These are phyloP conservation scores for Sceliomorpha sp. DNA, from an alignment of 2,888 invertebrate species.

Conservation along the genomic window DNA sequence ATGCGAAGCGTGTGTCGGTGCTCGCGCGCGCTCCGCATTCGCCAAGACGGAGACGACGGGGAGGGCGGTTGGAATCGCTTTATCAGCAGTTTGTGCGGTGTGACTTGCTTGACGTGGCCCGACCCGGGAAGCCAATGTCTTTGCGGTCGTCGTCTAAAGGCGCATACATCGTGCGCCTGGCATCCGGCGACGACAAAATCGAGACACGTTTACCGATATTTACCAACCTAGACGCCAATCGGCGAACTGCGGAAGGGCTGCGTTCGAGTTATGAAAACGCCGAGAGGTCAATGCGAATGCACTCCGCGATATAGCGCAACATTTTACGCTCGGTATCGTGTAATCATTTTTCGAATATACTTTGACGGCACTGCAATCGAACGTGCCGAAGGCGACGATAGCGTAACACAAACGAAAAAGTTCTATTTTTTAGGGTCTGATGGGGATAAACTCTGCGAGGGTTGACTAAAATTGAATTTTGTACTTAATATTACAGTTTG, in stretches of 20 bases:
- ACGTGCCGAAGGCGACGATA: no score
- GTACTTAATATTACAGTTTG: no score
- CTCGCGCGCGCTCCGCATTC: slow-evolving; percentile 15
- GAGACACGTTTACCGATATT: slow-evolving; percentile 22
- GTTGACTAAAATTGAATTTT: no score
- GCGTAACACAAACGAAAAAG: no score
- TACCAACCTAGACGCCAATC: no score
- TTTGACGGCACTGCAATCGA: no score
- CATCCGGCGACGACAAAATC: slow-evolving; percentile 20
- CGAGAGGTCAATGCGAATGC: neutral
- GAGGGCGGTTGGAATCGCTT: slow-evolving; percentile 49
- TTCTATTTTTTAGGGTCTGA: no score
- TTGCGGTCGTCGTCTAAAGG: slow-evolving; percentile 19
- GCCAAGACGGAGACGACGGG: slow-evolving; percentile 23
- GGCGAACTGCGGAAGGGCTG: no score
- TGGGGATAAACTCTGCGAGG: no score
- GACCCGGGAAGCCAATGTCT: slow-evolving; percentile 13
- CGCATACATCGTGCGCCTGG: neutral
- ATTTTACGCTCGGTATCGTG: neutral
- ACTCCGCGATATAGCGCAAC: neutral
- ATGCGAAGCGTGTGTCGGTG: slow-evolving; percentile 1
- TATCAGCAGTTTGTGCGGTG: slow-evolving; percentile 63
- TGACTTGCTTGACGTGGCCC: slow-evolving; percentile 22
- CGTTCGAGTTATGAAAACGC: no score
- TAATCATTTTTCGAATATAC: no score